phyloP scores from a whole-genome alignment of 1,140 invertebrate genomes.

The Drosophila kanapiae region DNA sequence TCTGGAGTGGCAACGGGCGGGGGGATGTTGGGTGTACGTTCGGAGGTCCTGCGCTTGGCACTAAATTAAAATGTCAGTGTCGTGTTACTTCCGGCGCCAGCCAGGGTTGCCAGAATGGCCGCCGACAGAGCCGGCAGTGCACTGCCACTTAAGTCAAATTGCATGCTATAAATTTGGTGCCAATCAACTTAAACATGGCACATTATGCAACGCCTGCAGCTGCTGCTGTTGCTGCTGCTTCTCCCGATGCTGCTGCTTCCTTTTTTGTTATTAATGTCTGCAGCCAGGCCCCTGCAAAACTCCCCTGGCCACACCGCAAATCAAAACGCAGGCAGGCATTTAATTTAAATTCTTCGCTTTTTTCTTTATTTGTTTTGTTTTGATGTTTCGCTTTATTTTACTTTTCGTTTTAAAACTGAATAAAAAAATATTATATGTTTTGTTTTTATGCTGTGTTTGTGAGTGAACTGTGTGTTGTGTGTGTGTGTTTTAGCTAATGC shows the following conservation, averaged over 20 bases:
- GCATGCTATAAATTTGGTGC: constrained; percentile 81
- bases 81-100: constrained; percentile 76
- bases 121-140: constrained; percentile 8
- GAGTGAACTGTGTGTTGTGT: constrained; percentile 9
- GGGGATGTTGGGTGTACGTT: neutral
- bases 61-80: constrained; percentile 84
- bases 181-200: constrained; percentile 77
- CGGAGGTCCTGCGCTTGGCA: constrained; percentile 63
- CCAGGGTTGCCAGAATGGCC: constrained; percentile 23
- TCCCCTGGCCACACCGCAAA: constrained; percentile 15
- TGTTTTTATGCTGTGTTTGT: constrained; percentile 21
- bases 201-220: constrained; percentile 63
- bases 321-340: constrained; percentile 56
- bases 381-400: constrained; percentile 58
- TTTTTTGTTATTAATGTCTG: constrained; percentile 18
- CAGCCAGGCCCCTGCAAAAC: neutral
- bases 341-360: constrained; percentile 60
- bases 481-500: constrained; percentile 51
- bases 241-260: neutral
- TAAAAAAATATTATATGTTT: constrained; percentile 68
- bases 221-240: constrained; percentile 9
- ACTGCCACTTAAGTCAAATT: constrained; percentile 78
- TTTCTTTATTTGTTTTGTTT: constrained; percentile 29
- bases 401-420: constrained; percentile 56
- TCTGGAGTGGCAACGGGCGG: neutral